Base-by-base conservation (phyloP, 2,797 vertebrate genomes). In the Zalophus californianus region DNA sequence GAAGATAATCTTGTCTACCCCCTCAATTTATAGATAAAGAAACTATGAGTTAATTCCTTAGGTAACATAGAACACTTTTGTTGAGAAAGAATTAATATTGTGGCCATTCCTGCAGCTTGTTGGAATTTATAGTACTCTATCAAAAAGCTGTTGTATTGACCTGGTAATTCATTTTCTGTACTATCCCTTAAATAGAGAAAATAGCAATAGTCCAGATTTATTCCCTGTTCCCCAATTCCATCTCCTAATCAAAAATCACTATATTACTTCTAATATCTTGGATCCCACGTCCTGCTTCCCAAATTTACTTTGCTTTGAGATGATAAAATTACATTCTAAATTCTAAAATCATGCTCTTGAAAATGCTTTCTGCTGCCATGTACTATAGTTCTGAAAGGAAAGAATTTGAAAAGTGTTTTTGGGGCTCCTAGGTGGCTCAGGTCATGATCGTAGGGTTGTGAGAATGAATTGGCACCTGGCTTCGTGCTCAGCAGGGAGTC, bases 11-110 rank as follows among this genome's bases (percentile, higher is more conserved):
- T 93, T 93, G 25, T 86, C 23, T 64, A 44, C 23, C 6, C 73
- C 25, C 25, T 96, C 20, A 75, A 73, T 58, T 78, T 94, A 93
- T 38, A 88, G 95, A 92, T 75, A 70, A 90, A 90, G 27, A 50
- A 82, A 86, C 29, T 18, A 62, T 38, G 7, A 15, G 21, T 78
- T 86, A 97, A 90, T 90, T 91, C 21, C 44, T 2, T 23, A 58
- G 14, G 52, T 90, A 80, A 79, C 89, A 75, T 77, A 3, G 52
- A 87, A 70, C 79, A 50, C 9, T 64, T 62, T 82, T 52, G 35
- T 78, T 29, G 52, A 79, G 58, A 64, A 95, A 73, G 27, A 79
- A 52, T 21, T 25, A 32, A n/a, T 79, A 62, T 48, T 75, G 1
- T 85, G 21, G 1, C 15, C 58, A 3, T 90, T 96, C 18, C 18